Conservation (phyloP, 1,140 invertebrate species). For the Drosophila obscura region DNA sequence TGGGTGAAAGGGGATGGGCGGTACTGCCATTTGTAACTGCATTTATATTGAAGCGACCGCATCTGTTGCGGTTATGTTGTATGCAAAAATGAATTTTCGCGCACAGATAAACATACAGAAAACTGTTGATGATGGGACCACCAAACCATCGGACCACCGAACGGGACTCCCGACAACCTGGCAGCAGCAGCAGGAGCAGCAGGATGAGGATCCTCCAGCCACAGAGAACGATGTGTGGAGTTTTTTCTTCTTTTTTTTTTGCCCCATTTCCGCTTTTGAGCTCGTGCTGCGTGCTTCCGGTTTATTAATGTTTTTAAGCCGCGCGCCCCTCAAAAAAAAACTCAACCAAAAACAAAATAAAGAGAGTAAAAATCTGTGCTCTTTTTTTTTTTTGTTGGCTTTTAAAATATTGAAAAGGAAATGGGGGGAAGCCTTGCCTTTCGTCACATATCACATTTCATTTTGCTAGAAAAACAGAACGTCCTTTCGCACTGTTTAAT, state of each 20-base stretch:
- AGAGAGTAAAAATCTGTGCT: slow-evolving; percentile 29
- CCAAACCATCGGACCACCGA: too few species aligned
- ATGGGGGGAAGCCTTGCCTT: slow-evolving; percentile 1
- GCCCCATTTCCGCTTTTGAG: slow-evolving; percentile 62
- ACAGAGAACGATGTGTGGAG: not conserved
- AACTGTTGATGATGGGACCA: slow-evolving; percentile 39
- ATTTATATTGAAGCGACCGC: slow-evolving; percentile 82
- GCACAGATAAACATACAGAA: slow-evolving; percentile 75
- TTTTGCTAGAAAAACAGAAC: slow-evolving; percentile 41
- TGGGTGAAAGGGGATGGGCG: not conserved
- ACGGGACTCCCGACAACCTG: slow-evolving; percentile 24
- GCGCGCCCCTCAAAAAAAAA: slow-evolving; percentile 5
- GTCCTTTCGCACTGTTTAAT: slow-evolving; percentile 34
- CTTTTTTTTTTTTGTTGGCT: slow-evolving; percentile 35
- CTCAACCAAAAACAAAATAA: not conserved
- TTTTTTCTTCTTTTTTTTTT: slow-evolving; percentile 40
- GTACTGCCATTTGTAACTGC: slow-evolving; percentile 73
- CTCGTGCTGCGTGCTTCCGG: slow-evolving; percentile 64
- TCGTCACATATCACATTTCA: slow-evolving; percentile 43
- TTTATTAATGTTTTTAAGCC: slow-evolving; percentile 72
- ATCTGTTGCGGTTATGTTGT: slow-evolving; percentile 81
- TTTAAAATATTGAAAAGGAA: slow-evolving; percentile 67
- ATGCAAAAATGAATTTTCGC: slow-evolving; percentile 82
- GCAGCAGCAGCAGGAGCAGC: slow-evolving; percentile 27
- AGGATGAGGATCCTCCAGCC: slow-evolving; percentile 1